A percentile compares a stretch with the other conserved stretches of the same genome.
These are phyloP conservation scores for Rhopilema esculentum DNA, from an alignment of 30 jellyfish, hydroid and myxozoan species.

Conservation along the genomic window DNA sequence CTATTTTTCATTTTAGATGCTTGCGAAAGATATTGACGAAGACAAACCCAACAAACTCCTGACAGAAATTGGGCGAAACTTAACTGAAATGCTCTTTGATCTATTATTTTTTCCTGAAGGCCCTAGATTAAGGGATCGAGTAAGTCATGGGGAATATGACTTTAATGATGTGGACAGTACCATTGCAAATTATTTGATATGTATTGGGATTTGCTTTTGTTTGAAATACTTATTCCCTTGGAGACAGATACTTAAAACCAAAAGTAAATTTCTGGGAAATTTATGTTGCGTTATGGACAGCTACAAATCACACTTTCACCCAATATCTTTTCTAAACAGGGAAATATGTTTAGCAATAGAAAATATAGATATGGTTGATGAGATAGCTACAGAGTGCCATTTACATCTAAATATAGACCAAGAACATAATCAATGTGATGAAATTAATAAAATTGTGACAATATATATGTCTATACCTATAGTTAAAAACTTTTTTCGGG, in stretches of 20 bases:
- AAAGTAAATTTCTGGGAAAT: background rate
- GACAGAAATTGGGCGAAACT: constrained; percentile 36
- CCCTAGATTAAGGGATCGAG: constrained; percentile 70
- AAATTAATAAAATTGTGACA: background rate
- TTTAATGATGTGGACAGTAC: constrained; percentile 20
- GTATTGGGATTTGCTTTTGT: constrained; percentile 62
- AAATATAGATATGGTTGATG: background rate
- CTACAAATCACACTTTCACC: constrained; percentile 61
- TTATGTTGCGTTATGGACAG: background rate
- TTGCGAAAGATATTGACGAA: constrained; percentile 34
- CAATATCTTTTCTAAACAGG: constrained; percentile 30
- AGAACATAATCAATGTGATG: background rate
- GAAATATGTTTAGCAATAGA: constrained; percentile 23
- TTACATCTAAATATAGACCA: background rate
- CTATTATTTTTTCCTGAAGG: constrained; percentile 66
- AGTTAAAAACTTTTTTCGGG: background rate
- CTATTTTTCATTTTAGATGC: constrained; percentile 55
- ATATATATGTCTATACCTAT: background rate
- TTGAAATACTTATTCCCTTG: constrained; percentile 58
- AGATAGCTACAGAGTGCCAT: background rate
- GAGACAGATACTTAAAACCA: constrained; percentile 12
- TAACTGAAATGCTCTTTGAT: constrained; percentile 59
- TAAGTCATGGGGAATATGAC: constrained; percentile 79
- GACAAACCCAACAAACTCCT: constrained; percentile 35
- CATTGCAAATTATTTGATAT: constrained; percentile 61